These are phyloP conservation scores for Tiliacea citrago DNA, from an alignment of 2,888 invertebrate species.

Conservation along the genomic window DNA sequence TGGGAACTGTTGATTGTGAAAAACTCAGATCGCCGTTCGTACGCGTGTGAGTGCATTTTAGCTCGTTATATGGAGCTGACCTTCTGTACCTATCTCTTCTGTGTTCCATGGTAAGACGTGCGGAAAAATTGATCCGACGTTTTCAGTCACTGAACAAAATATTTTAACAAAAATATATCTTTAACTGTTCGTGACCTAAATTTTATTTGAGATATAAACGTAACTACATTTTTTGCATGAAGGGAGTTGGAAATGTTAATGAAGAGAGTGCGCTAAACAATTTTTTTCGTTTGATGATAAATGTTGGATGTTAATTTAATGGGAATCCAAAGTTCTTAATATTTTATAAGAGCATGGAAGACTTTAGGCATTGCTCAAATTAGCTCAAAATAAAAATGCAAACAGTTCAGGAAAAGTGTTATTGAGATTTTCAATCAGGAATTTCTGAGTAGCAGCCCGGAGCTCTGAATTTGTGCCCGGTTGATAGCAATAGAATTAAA, in stretches of 20 bases:
- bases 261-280: constrained; percentile 18
- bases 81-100: neutral
- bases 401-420: too few species aligned
- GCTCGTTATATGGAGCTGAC: neutral
- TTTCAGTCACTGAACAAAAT: constrained; percentile 43
- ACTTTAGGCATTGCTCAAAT: too few species aligned
- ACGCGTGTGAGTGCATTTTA: neutral
- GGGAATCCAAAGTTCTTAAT: neutral
- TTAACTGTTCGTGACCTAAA: constrained; percentile 19
- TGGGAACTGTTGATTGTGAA: neutral
- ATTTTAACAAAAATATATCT: constrained; percentile 37
- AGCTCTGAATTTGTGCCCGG: too few species aligned
- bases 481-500: too few species aligned
- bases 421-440: too few species aligned
- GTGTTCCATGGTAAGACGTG: constrained; percentile 17
- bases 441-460: too few species aligned
- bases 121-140: constrained; percentile 44
- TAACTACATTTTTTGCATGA: neutral
- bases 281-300: neutral
- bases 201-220: constrained; percentile 21
- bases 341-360: neutral
- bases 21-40: too few species aligned
- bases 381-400: too few species aligned
- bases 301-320: constrained; percentile 8
- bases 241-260: constrained; percentile 25